Evolutionary conservation across 2,888 invertebrate genomes (phyloP), one percentile per base, ranked within the genome.

Genomic region (Andrena marginata): DNA sequence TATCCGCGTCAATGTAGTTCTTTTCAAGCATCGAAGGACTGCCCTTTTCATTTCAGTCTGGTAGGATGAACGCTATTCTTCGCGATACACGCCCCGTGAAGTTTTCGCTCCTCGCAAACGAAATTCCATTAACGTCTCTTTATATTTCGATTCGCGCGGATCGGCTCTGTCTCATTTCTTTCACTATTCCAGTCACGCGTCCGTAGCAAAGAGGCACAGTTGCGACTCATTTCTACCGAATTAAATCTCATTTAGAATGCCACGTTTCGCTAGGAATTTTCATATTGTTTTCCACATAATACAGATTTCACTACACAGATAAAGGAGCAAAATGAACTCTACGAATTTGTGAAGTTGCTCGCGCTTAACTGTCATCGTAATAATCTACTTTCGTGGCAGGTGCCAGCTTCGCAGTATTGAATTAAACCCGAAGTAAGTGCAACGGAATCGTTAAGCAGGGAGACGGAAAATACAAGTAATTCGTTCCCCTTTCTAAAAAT

Each of bases 1-100:
- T 29, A 65, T 48, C 33, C 68, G 8, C 64, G 64, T 74, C 49
- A 42, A 82, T 82, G 78, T 73, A 60, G 82, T 81, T 59, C 67
- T 65, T 69, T 73, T 68, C 65, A 63, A 49, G 70, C 42, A 49
- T 67, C 31, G 67, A 80, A 73, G 70, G 64, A 84, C 81, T 59
- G 63, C 51, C 48, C 35, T 62, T 60, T 64, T 63, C 26, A 26
- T 54, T 75, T 33, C 64, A 69, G 49, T 70, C 76, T 63, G 42
- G 63, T 59, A 63, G 54, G 54, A 73, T 49, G 72, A 69, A 76
- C 70, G 73, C 29, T 68, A 54, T 56, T 60, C 59, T 68, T 42
- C 42, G 7, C 29, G 42, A 64, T n/a, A 42, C 48, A 20, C 13
- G n/a, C 35, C 29, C 10, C 6, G 16, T 13, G n/a, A 63, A 63